A percentile compares a stretch with the other conserved stretches of the same genome.
These are phyloP conservation scores for Petroica traversi DNA, from an alignment of 2,113 vertebrate species.

Conservation along the genomic window DNA sequence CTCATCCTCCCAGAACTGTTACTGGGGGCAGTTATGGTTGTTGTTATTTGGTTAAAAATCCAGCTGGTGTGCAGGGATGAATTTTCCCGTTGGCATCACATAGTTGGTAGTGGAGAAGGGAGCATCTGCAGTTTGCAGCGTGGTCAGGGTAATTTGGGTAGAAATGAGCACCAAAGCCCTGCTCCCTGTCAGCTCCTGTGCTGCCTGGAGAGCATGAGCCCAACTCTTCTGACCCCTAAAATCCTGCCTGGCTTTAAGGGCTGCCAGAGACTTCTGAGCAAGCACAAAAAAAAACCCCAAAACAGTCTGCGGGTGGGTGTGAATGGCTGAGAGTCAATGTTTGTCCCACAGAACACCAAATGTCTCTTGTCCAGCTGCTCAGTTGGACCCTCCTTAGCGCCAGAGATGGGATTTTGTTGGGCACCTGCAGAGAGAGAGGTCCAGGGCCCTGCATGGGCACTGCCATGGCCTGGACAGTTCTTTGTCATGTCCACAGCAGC, in stretches of 20 bases:
- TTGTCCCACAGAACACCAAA: not conserved
- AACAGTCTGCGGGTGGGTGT: not conserved
- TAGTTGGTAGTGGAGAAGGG: too few species aligned
- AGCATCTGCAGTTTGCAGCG: not conserved
- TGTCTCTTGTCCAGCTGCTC: not conserved
- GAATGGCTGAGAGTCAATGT: not conserved
- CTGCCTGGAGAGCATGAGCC: not conserved
- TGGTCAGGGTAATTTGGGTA: not conserved
- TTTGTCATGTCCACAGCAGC: not conserved
- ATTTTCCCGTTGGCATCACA: not conserved
- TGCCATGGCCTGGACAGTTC: not conserved
- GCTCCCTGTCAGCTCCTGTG: not conserved
- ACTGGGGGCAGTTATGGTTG: accelerated
- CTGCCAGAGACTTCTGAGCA: not conserved
- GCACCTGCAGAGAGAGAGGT: accelerated
- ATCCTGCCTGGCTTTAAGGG: not conserved
- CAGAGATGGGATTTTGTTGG: not conserved
- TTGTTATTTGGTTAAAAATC: not conserved
- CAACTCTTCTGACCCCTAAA: accelerated
- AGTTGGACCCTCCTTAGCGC: not conserved
- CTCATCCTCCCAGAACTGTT: not conserved
- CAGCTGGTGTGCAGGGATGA: not conserved
- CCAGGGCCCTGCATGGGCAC: not conserved
- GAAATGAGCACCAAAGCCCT: not conserved
- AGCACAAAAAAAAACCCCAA: accelerated